Base-by-base conservation (phyloP, 1,140 invertebrate species). In the Trigoniulus corallinus region DNA sequence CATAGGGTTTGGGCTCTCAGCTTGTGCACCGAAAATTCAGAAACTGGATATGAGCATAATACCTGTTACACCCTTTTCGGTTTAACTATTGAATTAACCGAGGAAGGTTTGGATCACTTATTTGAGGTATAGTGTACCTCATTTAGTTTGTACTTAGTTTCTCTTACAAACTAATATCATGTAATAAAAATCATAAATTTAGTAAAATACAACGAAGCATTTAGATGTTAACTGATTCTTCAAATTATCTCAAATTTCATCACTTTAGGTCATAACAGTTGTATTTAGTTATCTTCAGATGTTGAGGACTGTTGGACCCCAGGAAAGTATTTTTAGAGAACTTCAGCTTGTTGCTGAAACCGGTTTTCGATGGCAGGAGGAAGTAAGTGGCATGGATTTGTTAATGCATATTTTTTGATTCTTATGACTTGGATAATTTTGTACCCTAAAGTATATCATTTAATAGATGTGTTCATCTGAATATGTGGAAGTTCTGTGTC, bases 1-100 rank as follows among this genome's bases (percentile, higher is more conserved):
- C 61, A 2, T 55, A 78, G 75, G 68, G 77, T 88, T 25, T 93
- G 88, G 85, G 86, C 81, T 1, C 66, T 89, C 1, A 78, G 77
- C n/a, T 73, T 94, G 12, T 74, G 72, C 50, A 76, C 78, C 3
- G 88, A 84, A 3, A 80, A 79, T 57, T 76, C 75, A 10, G 77
- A 81, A 51, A 76, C 76, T 54, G 85, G 81, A 0, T 84, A 82
- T 57, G 80, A 82, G 58, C 72, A 79, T 54, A 84, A 79, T 49
- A 77, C 78, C 0, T 75, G 82, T 61, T 82, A 77, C 54, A 72
- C 76, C 3, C 67, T 88, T 43, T 91, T 91, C 62, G 76, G 69
- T 22, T 65, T 92, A 1, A 76, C 74, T 54, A 70, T 93, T 15
- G 72, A 77, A 23, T 68, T 95, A 2, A 91, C 87, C 0, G 78